phyloP scores from a whole-genome alignment of 2,113 vertebrate genomes.

The Dicaeum eximium region DNA sequence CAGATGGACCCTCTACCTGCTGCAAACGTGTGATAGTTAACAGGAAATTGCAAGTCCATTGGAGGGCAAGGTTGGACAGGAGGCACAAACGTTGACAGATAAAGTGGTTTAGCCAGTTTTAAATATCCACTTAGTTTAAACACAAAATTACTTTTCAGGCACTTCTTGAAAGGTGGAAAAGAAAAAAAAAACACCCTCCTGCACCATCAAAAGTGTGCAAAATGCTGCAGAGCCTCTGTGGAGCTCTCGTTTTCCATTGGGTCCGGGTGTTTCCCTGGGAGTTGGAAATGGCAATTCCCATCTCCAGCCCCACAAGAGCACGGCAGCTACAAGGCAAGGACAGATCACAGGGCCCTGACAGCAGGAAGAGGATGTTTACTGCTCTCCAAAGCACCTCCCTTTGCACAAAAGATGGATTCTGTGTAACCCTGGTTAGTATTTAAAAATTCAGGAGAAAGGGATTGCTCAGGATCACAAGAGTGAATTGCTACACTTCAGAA shows the following conservation, averaged over 20 bases:
- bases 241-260: rapidly evolving
- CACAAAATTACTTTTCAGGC: neutral
- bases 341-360: neutral
- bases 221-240: neutral
- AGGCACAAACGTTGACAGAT: neutral
- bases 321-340: neutral
- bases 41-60: neutral
- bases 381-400: neutral
- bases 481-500: neutral
- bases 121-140: neutral
- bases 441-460: neutral
- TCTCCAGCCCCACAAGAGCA: neutral
- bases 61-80: neutral
- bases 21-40: neutral
- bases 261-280: neutral
- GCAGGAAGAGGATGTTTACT: constrained; percentile 3
- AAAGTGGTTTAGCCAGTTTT: neutral
- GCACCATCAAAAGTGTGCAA: neutral
- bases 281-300: neutral
- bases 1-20: neutral
- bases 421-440: neutral
- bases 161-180: neutral
- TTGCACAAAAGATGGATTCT: neutral
- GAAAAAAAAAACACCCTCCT: neutral
- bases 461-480: neutral